A percentile compares a stretch with the other conserved stretches of the same genome.
These are phyloP conservation scores for Hyperopisus bebe DNA, from an alignment of 2,113 vertebrate genomes.

Conservation along the genomic window DNA sequence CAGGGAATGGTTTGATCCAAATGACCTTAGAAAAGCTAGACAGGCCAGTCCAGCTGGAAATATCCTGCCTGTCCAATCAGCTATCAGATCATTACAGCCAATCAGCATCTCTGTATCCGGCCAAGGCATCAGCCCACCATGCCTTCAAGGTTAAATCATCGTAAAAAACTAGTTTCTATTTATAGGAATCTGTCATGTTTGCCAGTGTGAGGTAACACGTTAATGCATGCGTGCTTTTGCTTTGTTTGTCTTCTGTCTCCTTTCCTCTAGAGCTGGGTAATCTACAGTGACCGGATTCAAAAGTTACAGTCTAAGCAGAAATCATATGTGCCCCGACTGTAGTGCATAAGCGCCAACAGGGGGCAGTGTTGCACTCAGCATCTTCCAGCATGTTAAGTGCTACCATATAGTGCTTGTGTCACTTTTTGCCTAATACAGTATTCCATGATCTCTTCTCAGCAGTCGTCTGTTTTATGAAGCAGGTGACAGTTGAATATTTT, in stretches of 20 bases:
- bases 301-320: neutral
- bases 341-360: neutral
- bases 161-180: neutral
- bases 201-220: neutral
- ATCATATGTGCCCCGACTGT: neutral
- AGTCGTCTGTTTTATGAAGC: neutral
- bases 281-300: neutral
- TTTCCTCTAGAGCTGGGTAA: neutral
- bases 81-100: neutral
- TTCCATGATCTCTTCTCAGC: neutral
- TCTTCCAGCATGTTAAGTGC: neutral
- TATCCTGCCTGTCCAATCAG: neutral
- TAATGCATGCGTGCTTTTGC: neutral
- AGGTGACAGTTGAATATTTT: neutral
- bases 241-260: neutral
- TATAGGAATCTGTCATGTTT: neutral
- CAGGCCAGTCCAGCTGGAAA: neutral
- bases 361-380: constrained; percentile 13
- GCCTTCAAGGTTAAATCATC: neutral
- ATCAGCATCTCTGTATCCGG: neutral
- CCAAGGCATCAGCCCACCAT: neutral
- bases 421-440: neutral
- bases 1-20: neutral
- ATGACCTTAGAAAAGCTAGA: neutral
- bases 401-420: neutral